phyloP scores from a whole-genome alignment of 1,140 invertebrate species.

The Chrysopa pallens region DNA sequence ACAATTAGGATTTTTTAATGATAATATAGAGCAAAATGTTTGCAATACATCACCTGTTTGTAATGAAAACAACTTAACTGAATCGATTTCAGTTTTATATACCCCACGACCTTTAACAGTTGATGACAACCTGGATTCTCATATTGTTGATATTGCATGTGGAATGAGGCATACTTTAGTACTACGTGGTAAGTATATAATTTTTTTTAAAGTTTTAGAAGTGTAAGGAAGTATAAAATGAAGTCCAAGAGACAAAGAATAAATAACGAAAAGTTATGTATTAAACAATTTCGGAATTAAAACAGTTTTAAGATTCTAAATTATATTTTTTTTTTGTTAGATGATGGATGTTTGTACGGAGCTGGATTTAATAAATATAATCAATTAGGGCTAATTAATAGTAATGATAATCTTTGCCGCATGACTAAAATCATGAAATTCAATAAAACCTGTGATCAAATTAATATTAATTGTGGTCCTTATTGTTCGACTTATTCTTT shows the following conservation, averaged over 20 bases:
- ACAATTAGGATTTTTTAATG: constrained; percentile 46
- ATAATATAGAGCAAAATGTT: constrained; percentile 8
- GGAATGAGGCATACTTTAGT: constrained; percentile 46
- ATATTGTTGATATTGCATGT: constrained; percentile 38
- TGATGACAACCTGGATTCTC: constrained; percentile 24
- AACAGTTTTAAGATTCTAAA: no score
- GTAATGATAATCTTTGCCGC: constrained; percentile 9
- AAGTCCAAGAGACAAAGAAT: no score
- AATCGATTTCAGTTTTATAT: no score
- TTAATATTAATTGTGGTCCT: no score
- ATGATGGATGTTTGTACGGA: constrained; percentile 41
- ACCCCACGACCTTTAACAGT: constrained; percentile 7
- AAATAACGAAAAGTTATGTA: no score
- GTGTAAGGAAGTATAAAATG: no score
- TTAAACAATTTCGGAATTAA: no score
- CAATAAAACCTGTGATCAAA: no score
- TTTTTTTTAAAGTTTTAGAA: neutral
- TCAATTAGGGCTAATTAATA: constrained; percentile 35
- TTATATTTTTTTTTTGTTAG: constrained; percentile 16
- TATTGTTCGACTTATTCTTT: no score
- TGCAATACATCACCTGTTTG: no score
- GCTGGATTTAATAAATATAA: constrained; percentile 57
- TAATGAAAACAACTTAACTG: no score
- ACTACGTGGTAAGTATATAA: constrained; percentile 25
- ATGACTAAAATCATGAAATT: constrained; percentile 3